Percentiles rank a stretch among this genome's conserved stretches.
phyloP scores from a whole-genome alignment of 2,888 invertebrate genomes.

The Aleiodes testaceus region DNA sequence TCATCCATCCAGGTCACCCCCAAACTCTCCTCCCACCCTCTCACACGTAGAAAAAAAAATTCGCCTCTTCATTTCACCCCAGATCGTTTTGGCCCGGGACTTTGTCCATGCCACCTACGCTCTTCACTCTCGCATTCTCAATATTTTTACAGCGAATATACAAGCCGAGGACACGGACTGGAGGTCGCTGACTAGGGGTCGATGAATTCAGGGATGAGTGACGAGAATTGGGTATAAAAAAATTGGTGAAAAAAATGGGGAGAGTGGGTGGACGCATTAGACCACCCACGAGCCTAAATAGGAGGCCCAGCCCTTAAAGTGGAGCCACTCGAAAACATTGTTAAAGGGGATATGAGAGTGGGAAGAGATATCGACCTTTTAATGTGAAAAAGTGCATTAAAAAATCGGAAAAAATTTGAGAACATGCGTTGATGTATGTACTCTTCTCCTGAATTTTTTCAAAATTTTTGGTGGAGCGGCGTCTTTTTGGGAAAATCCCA shows the following conservation, averaged over 20 bases:
- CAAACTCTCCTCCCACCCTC: conserved; percentile 41
- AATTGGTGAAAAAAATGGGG: conserved; percentile 10
- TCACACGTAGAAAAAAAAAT: neutral
- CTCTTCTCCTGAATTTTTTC: no score
- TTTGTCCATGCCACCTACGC: no score
- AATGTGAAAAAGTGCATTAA: neutral
- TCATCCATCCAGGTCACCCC: conserved; percentile 49
- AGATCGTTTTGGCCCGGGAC: neutral
- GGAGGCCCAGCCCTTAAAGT: conserved; percentile 70
- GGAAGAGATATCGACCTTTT: neutral
- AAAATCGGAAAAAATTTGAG: neutral
- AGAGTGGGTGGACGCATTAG: conserved; percentile 29
- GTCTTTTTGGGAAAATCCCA: no score
- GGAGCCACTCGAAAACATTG: conserved; percentile 69
- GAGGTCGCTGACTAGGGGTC: conserved; percentile 57
- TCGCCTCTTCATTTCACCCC: no score
- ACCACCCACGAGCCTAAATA: conserved; percentile 65
- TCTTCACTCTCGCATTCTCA: no score
- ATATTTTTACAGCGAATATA: no score
- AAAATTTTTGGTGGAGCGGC: no score
- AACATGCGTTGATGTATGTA: no score
- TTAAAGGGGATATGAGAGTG: conserved; percentile 66
- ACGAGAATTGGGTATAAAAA: conserved; percentile 45
- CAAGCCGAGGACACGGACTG: conserved; percentile 39
- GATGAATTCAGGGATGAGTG: conserved; percentile 48